A percentile compares a stretch with the other conserved stretches of the same genome.
Conservation (phyloP, 2,888 invertebrate species). For the Meloe dianella region DNA sequence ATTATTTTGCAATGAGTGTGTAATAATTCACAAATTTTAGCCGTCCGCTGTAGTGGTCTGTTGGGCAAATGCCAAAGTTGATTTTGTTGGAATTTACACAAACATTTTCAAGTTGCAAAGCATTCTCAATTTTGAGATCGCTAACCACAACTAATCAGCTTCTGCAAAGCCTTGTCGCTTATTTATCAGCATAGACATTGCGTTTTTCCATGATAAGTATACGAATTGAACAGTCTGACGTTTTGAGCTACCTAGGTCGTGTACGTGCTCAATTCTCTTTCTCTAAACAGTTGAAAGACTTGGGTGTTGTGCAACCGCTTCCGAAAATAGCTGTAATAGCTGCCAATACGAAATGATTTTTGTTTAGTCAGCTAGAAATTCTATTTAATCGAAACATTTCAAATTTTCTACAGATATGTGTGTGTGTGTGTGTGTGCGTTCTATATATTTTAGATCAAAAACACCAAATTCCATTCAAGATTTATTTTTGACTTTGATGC, state of each 20-base stretch:
- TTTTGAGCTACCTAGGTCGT: too few species aligned
- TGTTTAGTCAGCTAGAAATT: not conserved
- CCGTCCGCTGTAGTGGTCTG: not conserved
- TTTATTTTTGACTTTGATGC: slow-evolving; percentile 1
- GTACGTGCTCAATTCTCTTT: too few species aligned
- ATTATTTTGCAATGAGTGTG: not conserved
- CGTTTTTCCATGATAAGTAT: too few species aligned
- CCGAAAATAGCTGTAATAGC: not conserved
- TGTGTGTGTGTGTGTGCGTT: too few species aligned
- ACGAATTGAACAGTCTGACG: too few species aligned
- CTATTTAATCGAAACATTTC: not conserved
- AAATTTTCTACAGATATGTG: not conserved
- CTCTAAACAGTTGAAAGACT: too few species aligned
- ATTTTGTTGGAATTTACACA: not conserved
- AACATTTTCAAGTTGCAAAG: not conserved
- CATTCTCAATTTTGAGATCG: too few species aligned
- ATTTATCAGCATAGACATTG: too few species aligned
- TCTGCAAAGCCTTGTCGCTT: too few species aligned
- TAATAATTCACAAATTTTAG: slow-evolving; percentile 1
- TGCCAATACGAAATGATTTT: not conserved
- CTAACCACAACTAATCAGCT: too few species aligned
- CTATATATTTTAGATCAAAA: not conserved
- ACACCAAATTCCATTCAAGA: not conserved
- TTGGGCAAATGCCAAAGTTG: not conserved
- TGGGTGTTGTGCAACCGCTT: not conserved